Evolutionary conservation across 2,888 invertebrate species (phyloP).

Genomic region (Baronia brevicornis): DNA sequence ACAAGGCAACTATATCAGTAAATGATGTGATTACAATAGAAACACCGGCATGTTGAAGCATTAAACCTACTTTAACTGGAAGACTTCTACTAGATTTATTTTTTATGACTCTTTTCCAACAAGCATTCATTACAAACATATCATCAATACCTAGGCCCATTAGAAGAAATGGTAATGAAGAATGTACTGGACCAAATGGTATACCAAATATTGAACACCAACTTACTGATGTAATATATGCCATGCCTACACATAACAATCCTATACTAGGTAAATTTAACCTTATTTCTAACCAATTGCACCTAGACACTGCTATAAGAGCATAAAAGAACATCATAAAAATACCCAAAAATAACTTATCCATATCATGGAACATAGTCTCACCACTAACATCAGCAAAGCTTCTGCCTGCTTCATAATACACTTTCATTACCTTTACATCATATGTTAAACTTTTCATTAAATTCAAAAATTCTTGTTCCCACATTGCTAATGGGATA

Average conservation of each 20-base stretch:
- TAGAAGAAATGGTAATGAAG: conserved; percentile 86
- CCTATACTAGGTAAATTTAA: conserved; percentile 81
- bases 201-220: conserved; percentile 82
- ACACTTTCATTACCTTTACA: conserved; percentile 54
- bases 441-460: conserved; percentile 48
- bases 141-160: conserved; percentile 90
- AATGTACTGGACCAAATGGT: conserved; percentile 87
- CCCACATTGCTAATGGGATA: conserved; percentile 76
- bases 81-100: conserved; percentile 70
- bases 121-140: conserved; percentile 89
- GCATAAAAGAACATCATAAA: conserved; percentile 84
- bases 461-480: conserved; percentile 69
- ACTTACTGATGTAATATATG: conserved; percentile 82
- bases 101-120: conserved; percentile 80
- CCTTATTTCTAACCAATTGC: conserved; percentile 83
- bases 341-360: conserved; percentile 80
- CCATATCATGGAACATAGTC: conserved; percentile 83
- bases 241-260: conserved; percentile 81
- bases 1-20: conserved; percentile 87
- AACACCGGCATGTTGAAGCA: conserved; percentile 87
- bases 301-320: conserved; percentile 81
- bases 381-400: conserved; percentile 84
- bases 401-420: conserved; percentile 79
- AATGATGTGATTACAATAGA: conserved; percentile 89
- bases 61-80: conserved; percentile 79